These are phyloP conservation scores for Parthenolecanium corni DNA, from an alignment of 2,888 invertebrate species.

Conservation along the genomic window DNA sequence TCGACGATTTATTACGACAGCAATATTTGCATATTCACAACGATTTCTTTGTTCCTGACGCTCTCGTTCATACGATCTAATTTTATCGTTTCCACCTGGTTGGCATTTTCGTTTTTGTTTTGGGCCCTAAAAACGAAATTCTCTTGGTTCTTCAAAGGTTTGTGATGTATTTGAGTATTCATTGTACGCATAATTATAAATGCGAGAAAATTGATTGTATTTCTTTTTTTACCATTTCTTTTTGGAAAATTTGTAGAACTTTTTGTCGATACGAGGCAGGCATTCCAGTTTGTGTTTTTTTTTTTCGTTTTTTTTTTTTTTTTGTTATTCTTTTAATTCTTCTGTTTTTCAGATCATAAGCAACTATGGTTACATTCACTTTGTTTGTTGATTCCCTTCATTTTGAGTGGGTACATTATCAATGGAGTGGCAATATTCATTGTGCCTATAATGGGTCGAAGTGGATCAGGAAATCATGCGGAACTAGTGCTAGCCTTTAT, in stretches of 20 bases:
- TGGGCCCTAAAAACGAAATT: constrained; percentile 21
- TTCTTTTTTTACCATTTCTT: not conserved
- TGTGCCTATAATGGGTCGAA: constrained; percentile 69
- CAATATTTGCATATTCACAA: constrained; percentile 11
- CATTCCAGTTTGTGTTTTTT: too few relatives aligned
- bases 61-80: constrained; percentile 12
- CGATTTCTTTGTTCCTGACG: constrained; percentile 8
- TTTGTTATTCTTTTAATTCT: not conserved
- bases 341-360: constrained; percentile 42
- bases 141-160: constrained; percentile 24
- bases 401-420: constrained; percentile 57
- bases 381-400: constrained; percentile 48
- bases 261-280: too few relatives aligned
- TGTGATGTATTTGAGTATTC: too few relatives aligned
- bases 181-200: too few relatives aligned
- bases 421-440: constrained; percentile 59
- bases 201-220: too few relatives aligned
- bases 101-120: constrained; percentile 20
- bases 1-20: constrained; percentile 23
- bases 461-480: constrained; percentile 56
- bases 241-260: too few relatives aligned
- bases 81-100: constrained; percentile 25
- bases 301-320: not conserved
- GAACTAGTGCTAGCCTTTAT: constrained; percentile 44
- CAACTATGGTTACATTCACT: constrained; percentile 47